Base-by-base conservation (phyloP, 2,888 invertebrate genomes). In the Automeris io region DNA sequence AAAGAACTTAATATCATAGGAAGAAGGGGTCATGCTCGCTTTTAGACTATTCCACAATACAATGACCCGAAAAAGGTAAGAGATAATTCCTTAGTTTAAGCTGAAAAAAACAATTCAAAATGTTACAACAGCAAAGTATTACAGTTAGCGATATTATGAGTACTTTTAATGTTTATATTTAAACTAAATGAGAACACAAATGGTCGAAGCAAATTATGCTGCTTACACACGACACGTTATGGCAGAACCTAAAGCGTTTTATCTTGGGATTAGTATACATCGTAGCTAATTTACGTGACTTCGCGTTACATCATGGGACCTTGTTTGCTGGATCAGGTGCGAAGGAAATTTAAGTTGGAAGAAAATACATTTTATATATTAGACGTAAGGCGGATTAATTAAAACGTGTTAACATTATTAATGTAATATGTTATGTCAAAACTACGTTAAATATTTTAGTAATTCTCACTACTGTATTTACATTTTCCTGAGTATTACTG, bases 211-310 rank as follows among this genome's bases (percentile, higher is more conserved):
- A 67, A 74, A 75, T 78, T 76, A 81, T 76, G 73, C 69, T 62
- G 70, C 69, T 73, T 77, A 70, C 73, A 73, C 66, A 71, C 61
- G 68, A 72, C 66, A 68, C 68, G 72, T 66, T 70, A 72, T 65
- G 65, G 61, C 68, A 68, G 59, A 57, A 63, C 75, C 73, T 79
- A 75, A 74, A 71, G 57, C 73, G 67, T 78, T 80, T 79, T 76
- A 80, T 75, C 79, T 77, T 53, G 49, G 80, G 79, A 77, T 82
- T 79, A 80, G 69, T 76, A 72, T 67, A 73, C 67, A 77, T 74
- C 70, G 66, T 61, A 67, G 69, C 80, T 80, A 81, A 81, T 79
- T 81, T 80, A 76, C 77, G 76, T 70, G 76, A 74, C 70, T 78
- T 66, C 55, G 62, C 54, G 68, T 71, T 61, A 73, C 75, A 72